Base-by-base conservation (phyloP, 2,888 invertebrate genomes). In the Carterocephalus palaemon region DNA sequence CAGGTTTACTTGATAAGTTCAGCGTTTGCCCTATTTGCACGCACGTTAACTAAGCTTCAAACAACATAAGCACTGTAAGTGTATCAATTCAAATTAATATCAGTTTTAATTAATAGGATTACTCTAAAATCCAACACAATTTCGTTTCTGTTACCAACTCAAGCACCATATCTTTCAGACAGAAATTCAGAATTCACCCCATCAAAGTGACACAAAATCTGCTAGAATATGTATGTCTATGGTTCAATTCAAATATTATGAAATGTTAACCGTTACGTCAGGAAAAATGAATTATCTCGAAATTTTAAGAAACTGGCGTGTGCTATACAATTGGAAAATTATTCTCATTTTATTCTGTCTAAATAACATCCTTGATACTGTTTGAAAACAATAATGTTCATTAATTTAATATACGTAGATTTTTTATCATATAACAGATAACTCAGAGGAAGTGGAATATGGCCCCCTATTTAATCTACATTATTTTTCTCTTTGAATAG, bases 131-230 rank as follows among this genome's bases (percentile, higher is more conserved):
- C 59, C 72, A 60, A 63, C 72, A 78, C 80, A 68, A 74, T 43
- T 75, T 74, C 52, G 57, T 73, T 70, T 75, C 72, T 75, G 74
- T 70, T 75, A 75, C 75, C 71, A 80, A 82, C 78, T 77, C 79
- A 79, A 79, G 74, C 70, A 75, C 74, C 70, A 36, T 34, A 34
- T 34, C 42, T 43, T 28, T 36, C 43, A 43, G 29, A 29, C 28
- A 28, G 34, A 77, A 68, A 78, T 62, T 57, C 53, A 51, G 52
- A 55, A 59, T 55, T 57, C 60, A 75, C 72, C 75, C 64, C 68
- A 64, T 65, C 69, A 75, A 75, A 75, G 67, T 83, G 82, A 78
- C 83, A 80, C 83, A 80, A 74, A 64, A 66, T 61, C 69, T 63
- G 68, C 59, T 66, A 79, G 70, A 78, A 56, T 48, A 58, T 34